Evolutionary conservation across 2,888 invertebrate species (phyloP), one percentile per base, ranked within the genome.

Genomic region (Limenitis camilla): DNA sequence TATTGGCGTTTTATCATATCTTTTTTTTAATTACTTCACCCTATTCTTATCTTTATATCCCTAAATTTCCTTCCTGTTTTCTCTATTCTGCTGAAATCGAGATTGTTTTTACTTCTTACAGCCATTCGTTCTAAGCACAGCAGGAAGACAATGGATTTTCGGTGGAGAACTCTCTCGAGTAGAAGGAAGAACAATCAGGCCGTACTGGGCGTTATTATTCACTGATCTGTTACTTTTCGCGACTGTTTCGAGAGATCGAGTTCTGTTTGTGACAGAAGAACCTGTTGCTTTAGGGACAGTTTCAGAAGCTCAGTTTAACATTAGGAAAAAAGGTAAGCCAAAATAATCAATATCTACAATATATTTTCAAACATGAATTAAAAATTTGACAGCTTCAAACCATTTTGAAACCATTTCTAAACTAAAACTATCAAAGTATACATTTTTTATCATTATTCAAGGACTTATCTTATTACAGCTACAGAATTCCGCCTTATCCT

Each of bases 71-170:
- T n/a, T 35, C 6, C 5, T 10, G 4, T 35, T 0, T n/a, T 3
- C 10, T 10, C 10, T 10, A 2, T n/a, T 35, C n/a, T 5, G 9
- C 10, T 6, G 6, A 4, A 10, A 40, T 40, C 1, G 3, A 11
- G 7, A 11, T 11, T 42, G 5, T 6, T 31, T 43, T 33, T 43
- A 8, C 11, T 5, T 83, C n/a, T n/a, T 81, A 7, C 74, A 92
- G 90, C 95, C 96, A 48, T 96, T 96, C 76, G 92, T 93, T 48
- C 83, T 96, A 74, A 93, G 93, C 68, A 92, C 93, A 65, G 92
- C 94, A 46, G 95, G 95, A 29, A 90, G 96, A 46, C 95, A 95
- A 76, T 96, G 96, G 96, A 93, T 96, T 53, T 96, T 96, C 65
- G 96, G 95, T 5, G 95, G 96, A 0, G 95, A 96, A 66, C 80